Conservation (phyloP, 2,888 invertebrate genomes). For the Ophonus ardosiacus region DNA sequence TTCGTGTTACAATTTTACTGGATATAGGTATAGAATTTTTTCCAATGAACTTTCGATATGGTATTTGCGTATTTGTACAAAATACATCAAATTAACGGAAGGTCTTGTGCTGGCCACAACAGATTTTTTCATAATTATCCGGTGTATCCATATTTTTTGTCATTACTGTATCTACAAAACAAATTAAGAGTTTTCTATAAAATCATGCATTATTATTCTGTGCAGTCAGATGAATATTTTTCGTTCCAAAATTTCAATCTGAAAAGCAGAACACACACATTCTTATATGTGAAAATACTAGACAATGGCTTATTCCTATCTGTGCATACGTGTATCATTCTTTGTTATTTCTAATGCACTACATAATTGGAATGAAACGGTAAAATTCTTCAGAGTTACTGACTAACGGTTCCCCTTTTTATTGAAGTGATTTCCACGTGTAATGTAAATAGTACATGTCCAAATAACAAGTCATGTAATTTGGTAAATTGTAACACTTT, state of each 20-base stretch:
- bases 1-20: too few species aligned
- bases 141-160: too few species aligned
- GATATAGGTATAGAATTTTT: too few species aligned
- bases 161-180: too few species aligned
- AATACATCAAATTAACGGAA: too few species aligned
- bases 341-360: conserved; percentile 28
- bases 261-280: background rate
- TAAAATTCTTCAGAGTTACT: conserved; percentile 25
- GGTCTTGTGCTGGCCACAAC: too few species aligned
- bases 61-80: too few species aligned
- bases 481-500: conserved; percentile 8
- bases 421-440: conserved; percentile 8
- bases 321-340: conserved; percentile 5
- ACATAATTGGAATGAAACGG: conserved; percentile 36
- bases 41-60: too few species aligned
- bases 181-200: too few species aligned
- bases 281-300: background rate
- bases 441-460: background rate
- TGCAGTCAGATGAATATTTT: too few species aligned
- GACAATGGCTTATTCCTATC: background rate
- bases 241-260: background rate
- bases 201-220: too few species aligned
- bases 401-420: conserved; percentile 16
- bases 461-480: conserved; percentile 10
- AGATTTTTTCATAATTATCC: too few species aligned